Evolutionary conservation across 2,888 invertebrate species (phyloP), one percentile per base, ranked within the genome.

Genomic region (Philereme transversata): DNA sequence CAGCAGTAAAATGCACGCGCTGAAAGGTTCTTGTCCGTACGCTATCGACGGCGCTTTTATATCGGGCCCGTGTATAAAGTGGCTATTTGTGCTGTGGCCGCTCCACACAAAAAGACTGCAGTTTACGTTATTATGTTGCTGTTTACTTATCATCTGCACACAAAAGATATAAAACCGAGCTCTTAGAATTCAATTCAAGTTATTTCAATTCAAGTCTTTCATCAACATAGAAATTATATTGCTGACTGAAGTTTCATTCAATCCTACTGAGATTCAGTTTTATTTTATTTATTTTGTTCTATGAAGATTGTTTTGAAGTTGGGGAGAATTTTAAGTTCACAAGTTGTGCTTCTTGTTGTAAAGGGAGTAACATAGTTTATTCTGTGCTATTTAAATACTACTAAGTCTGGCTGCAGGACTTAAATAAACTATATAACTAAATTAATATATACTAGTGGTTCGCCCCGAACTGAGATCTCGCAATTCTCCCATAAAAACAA

Each of bases 11-110:
- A 75, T 71, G 62, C 68, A 69, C 59, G 58, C 57, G 56, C 63
- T 62, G 57, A 68, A 68, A 74, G 69, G 75, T 74, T 73, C 6
- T 33, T 53, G 64, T 64, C 68, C 70, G 22, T 22, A 22, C 22
- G 22, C 22, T 22, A 72, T 70, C 69, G 68, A 67, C 63, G 58
- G 46, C 53, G 54, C 59, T 46, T 67, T 64, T 57, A 70, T 61
- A 64, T 57, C 46, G 68, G 52, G 63, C 60, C 57, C 69, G 63
- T 59, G 57, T 67, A 70, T 69, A 66, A 73, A 73, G 68, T 73
- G 69, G 65, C 63, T 57, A 73, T 77, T 74, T 65, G 64, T 62
- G 67, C 60, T 53, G 51, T 61, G 67, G 62, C 65, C 57, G 63
- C 54, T 56, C 55, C 56, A 57, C 60, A 64, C 53, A 58, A 8